Evolutionary conservation across 1,140 invertebrate species (phyloP), one percentile per base, ranked within the genome.

Genomic region (Pseudomyrmex flavicornis): DNA sequence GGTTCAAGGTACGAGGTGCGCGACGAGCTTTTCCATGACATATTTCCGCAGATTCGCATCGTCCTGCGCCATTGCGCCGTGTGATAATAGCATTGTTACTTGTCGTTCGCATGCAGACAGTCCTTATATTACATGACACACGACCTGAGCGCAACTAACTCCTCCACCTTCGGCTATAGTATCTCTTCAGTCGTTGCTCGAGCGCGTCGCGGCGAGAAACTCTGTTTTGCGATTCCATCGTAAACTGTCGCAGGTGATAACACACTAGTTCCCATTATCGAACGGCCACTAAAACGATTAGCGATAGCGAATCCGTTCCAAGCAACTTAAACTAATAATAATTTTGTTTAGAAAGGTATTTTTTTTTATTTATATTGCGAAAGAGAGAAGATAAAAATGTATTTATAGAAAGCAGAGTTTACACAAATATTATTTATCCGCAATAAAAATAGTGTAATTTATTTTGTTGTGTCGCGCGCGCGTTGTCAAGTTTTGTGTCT

Each of bases 41-140:
- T 56, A 77, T 68, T 61, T 88, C 58, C 90, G 90, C 84, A 87
- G 85, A 86, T 90, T 83, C 85, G 73, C 79, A 85, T 83, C 85
- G 85, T 91, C 89, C 91, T 90, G 93, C 93, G 92, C 90, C 88
- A 89, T 88, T 91, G 91, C 84, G 75, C 79, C 44, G 79, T 91
- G 87, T 88, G 93, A 93, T 93, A 94, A 93, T 93, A 82, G 91
- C 88, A 94, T 93, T 91, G 93, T 93, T 91, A 91, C 68, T 77
- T 87, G 88, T 82, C 84, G 76, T 85, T 88, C 83, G 85, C 82
- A 90, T 83, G 84, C 82, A 89, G 88, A 84, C 83, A 72, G 87
- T 88, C 83, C 89, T 92, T 89, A 92, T 93, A 92, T 93, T 93
- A 93, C 93, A 90, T 91, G 93, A 94, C 92, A 93, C 82, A 86